Conservation (phyloP, 2,888 invertebrate genomes). For the Oeneis ivallda region DNA sequence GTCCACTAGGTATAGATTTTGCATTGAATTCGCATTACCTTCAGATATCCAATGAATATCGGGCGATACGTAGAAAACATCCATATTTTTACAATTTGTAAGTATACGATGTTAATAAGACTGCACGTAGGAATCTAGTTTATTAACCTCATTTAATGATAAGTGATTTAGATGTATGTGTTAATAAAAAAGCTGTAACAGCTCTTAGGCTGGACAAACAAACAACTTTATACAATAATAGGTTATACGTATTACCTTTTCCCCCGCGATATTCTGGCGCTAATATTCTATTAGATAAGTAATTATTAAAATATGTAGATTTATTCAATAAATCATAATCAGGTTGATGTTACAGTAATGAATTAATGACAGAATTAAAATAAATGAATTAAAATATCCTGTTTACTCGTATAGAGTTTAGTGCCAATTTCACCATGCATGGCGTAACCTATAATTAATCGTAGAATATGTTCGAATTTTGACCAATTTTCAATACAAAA, state of each 20-base stretch:
- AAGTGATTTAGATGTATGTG: constrained; percentile 13
- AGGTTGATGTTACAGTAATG: no score
- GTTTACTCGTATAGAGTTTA: no score
- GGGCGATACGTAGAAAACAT: constrained; percentile 26
- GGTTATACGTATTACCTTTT: not conserved
- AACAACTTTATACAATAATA: not conserved
- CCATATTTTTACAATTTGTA: constrained; percentile 30
- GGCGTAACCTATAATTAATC: no score
- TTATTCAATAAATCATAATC: no score
- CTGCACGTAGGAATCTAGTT: constrained; percentile 23
- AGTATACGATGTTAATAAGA: constrained; percentile 29
- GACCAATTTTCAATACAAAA: no score
- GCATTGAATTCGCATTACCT: constrained; percentile 16
- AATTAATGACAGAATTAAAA: no score
- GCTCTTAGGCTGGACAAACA: not conserved
- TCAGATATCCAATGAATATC: constrained; percentile 8
- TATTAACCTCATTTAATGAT: constrained; percentile 17
- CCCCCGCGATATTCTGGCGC: no score
- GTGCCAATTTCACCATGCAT: no score
- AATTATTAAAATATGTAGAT: no score
- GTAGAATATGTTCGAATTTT: no score
- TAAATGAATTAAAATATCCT: no score
- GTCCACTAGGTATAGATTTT: not conserved
- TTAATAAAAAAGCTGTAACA: constrained; percentile 11
- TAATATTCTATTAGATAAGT: no score